Percentiles rank a stretch among this genome's conserved stretches.
Evolutionary conservation across 2,797 vertebrate genomes (phyloP).

Genomic region (Gephyroberyx darwinii): DNA sequence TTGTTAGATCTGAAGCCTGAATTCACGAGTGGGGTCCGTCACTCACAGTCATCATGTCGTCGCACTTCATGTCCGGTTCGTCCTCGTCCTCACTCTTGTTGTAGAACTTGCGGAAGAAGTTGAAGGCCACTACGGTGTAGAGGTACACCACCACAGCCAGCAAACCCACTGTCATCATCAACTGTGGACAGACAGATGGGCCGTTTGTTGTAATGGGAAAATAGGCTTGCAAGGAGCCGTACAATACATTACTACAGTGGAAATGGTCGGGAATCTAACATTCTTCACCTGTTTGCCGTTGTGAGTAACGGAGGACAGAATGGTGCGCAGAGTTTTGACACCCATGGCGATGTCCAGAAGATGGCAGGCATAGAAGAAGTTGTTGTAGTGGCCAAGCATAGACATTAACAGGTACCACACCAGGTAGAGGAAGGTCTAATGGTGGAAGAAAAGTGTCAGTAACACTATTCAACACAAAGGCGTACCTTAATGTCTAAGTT

Average conservation of each 20-base stretch:
- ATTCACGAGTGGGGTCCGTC: not conserved
- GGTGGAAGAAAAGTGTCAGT: slow-evolving; percentile 1
- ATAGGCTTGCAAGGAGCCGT: not conserved
- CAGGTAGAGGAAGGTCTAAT: slow-evolving; percentile 93
- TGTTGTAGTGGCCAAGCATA: slow-evolving; percentile 94
- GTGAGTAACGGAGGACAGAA: slow-evolving; percentile 95
- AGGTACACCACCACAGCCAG: slow-evolving; percentile 94
- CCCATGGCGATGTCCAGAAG: slow-evolving; percentile 97
- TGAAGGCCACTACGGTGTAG: slow-evolving; percentile 96
- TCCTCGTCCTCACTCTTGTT: slow-evolving; percentile 97
- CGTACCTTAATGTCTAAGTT: not conserved
- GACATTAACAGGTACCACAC: slow-evolving; percentile 95
- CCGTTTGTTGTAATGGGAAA: not conserved
- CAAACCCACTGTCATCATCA: slow-evolving; percentile 94
- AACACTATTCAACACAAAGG: not conserved
- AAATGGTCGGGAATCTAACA: not conserved
- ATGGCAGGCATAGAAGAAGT: slow-evolving; percentile 93
- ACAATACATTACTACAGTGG: not conserved
- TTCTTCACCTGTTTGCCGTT: slow-evolving; percentile 92
- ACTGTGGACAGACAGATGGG: slow-evolving; percentile 54
- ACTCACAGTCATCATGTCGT: slow-evolving; percentile 96
- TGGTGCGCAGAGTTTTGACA: slow-evolving; percentile 93
- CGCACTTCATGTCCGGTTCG: slow-evolving; percentile 96
- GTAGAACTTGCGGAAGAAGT: slow-evolving; percentile 98
- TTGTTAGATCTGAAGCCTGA: too few species aligned